Evolutionary conservation across 2,113 vertebrate genomes (phyloP), one percentile per base, ranked within the genome.

Genomic region (Cyprinus carpio): DNA sequence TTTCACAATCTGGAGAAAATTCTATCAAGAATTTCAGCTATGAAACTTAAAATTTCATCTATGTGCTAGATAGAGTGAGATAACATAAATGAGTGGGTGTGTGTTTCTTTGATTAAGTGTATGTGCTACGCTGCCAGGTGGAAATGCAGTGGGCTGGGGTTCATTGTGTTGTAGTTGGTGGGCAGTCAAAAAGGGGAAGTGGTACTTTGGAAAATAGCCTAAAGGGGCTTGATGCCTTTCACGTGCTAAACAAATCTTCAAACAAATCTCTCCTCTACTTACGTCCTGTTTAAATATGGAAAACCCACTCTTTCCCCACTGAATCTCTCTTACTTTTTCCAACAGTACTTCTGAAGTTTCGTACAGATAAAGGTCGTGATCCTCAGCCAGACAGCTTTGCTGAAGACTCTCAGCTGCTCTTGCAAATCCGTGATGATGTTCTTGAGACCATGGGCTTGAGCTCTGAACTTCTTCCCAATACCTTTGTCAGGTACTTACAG

Each of bases 341-440:
- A 54, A 27, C 90, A 99, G 97, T 99, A 76, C 92, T 98, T 72
- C 82, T 99, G 90, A 96, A 96, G 84, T 99, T 98, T 85, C 96
- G 96, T 1, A 95, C 96, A 0, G 96, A 97, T 81, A 96, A 95
- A 84, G 95, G 96, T 2, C 92, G 96, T 2, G 96, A 97, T 83
- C 97, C 97, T 0, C 88, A 93, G 49, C 96, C 95, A 0, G 88
- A 91, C 2, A 92, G 87, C 64, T 96, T 91, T 0, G 31, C 87
- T 0, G 95, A 94, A 18, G 97, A 98, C 84, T 89, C 94, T 0
- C 89, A 93, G 43, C 83, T 94, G 27, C 87, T 99, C 75, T 91
- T 92, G 6, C 96, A 96, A 90, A 95, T 98, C 83, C 93, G 96
- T 0, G 91, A 90, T 0, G 96, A 96, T 0, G 93, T 98, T 23